Evolutionary conservation across 2,113 vertebrate genomes (phyloP), one percentile per base, ranked within the genome.

Genomic region (Clarias magur): DNA sequence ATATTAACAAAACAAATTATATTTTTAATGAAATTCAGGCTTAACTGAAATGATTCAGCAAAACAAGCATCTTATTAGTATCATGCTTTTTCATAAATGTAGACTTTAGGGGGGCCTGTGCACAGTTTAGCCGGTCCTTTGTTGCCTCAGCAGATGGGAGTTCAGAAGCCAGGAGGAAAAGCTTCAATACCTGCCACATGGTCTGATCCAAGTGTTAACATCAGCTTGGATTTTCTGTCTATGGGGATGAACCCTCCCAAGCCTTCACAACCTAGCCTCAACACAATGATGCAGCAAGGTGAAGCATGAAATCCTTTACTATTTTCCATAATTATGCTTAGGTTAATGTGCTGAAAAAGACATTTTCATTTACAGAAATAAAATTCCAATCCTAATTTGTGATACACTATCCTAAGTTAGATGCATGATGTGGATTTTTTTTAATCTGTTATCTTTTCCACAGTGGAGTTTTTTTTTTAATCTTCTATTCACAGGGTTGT

Each of bases 131-230:
- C 94, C 84, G 95, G 94, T 89, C 88, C 93, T 72, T 93, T 97
- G 92, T 93, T 96, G 93, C 93, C 96, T 84, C 94, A 96, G 92
- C 96, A 95, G 93, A 95, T 96, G 91, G 95, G 96, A 60, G 94
- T 95, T 88, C 96, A 95, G 92, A 97, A 97, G 89, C 94, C 94
- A 3, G 93, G 95, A 91, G 94, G 93, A 93, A 98, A 97, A 93
- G 89, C 91, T 25, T 95, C 96, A 34, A 93, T 99, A 88, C 97
- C 97, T 3, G 94, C 97, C 30, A 99, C 98, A 25, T 99, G 98
- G 98, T 99, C 97, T 56, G 98, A 99, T 91, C 97, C 97, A 88
- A 99, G 97, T n/a, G 98, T 99, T 91, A 99, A 99, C 95, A 99
- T 99, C 95, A 99, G 96, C 93, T 95, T 99, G 92, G 98, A 99